Evolutionary conservation across 2,797 vertebrate genomes (phyloP), one percentile per base, ranked within the genome.

Genomic region (Xiphorhynchus erythropygius): DNA sequence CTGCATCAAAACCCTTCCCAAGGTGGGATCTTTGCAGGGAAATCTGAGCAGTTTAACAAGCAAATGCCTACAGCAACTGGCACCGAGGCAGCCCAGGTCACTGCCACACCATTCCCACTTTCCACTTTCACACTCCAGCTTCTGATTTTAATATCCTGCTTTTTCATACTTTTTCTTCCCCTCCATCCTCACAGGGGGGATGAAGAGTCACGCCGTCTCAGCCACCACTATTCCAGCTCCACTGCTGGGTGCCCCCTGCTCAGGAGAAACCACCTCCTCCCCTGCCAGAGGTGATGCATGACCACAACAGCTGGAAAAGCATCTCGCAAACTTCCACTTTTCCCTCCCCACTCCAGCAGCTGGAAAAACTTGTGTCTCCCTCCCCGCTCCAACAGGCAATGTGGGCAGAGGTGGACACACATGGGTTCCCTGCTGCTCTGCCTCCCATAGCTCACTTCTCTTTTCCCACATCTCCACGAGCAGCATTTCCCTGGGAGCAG

Each of bases 401-500:
- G 1, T 1, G 1, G 28, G 60, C 75, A 59, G 59, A 67, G 24
- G 6, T 5, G 47, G 39, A 11, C 59, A 46, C 0, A 0, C 23
- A 5, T 0, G 1, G 23, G 2, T 18, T 41, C 55, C 32, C 73
- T 7, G 6, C 21, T 1, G 2, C 50, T 30, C 59, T 27, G 4
- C 52, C 56, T 70, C 46, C n/a, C 1, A 0, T 33, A 3, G 10
- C 4, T 76, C 56, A 0, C 37, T 52, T 6, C 56, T 84, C 35
- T 13, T 25, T 67, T 9, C 69, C 35, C 3, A 1, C 53, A 6
- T 37, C 62, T 22, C 63, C 57, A 9, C 2, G 0, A 69, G 59
- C 1, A 4, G 56, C 32, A 0, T 53, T 77, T 41, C 65, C 69
- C 12, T 0, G 68, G n/a, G 4, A 56, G 27, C 3, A 0, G 69